A percentile compares a stretch with the other conserved stretches of the same genome.
These are phyloP conservation scores for Xanthorhoe designata DNA, from an alignment of 2,888 invertebrate genomes.

Conservation along the genomic window DNA sequence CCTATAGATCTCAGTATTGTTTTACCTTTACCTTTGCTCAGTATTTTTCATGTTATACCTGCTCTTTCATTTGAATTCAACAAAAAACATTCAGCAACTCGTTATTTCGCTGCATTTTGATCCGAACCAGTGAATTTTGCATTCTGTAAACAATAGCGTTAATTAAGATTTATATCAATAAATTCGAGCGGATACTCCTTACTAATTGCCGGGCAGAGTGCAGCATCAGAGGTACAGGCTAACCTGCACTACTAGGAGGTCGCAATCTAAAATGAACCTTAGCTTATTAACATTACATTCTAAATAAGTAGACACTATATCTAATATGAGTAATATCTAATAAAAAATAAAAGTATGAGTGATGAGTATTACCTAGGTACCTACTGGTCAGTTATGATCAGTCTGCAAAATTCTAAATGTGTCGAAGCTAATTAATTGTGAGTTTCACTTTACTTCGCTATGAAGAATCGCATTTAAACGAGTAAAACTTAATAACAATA, in stretches of 20 bases:
- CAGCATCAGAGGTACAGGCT: slow-evolving; percentile 61
- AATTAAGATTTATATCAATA: slow-evolving; percentile 75
- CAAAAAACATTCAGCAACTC: slow-evolving; percentile 31
- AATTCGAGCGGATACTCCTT: slow-evolving; percentile 68
- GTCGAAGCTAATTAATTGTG: too few relatives aligned
- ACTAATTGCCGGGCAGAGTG: slow-evolving; percentile 75
- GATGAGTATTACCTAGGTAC: too few relatives aligned
- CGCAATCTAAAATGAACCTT: slow-evolving; percentile 49
- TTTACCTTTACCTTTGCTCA: slow-evolving; percentile 12
- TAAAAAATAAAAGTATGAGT: too few relatives aligned
- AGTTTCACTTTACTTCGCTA: too few relatives aligned
- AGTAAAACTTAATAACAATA: too few relatives aligned
- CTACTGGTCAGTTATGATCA: too few relatives aligned
- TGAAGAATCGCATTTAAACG: too few relatives aligned
- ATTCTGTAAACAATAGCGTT: slow-evolving; percentile 44
- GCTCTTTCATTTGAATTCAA: slow-evolving; percentile 36
- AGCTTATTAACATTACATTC: not conserved
- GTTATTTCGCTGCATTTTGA: slow-evolving; percentile 33
- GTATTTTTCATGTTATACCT: slow-evolving; percentile 5
- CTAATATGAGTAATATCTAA: too few relatives aligned
- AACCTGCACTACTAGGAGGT: slow-evolving; percentile 47
- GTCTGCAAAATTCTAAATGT: too few relatives aligned
- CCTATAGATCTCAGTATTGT: not conserved
- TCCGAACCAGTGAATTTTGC: slow-evolving; percentile 25
- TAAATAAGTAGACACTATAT: not conserved